Percentiles rank a stretch among this genome's conserved stretches.
phyloP scores from a whole-genome alignment of 2,888 invertebrate species.

The Griposia aprilina region DNA sequence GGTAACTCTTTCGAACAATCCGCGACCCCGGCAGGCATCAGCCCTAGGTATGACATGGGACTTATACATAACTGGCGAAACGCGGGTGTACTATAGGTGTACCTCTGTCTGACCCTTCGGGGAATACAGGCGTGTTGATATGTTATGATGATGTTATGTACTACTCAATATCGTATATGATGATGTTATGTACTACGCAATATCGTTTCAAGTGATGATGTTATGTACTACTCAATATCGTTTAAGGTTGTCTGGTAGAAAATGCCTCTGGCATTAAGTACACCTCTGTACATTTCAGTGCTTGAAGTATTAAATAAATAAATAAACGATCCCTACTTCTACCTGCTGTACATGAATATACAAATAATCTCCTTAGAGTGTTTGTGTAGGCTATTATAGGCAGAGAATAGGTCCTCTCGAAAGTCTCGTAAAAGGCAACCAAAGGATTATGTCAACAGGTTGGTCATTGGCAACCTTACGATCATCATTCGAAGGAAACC shows the following conservation, averaged over 20 bases:
- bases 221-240: not conserved
- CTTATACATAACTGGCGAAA: too few relatives aligned
- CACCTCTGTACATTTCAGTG: not conserved
- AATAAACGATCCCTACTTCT: not conserved
- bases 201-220: too few relatives aligned
- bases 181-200: too few relatives aligned
- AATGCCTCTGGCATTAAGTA: not conserved
- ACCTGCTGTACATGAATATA: not conserved
- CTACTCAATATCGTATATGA: too few relatives aligned
- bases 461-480: conserved; percentile 16
- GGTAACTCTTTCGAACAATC: too few relatives aligned
- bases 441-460: conserved; percentile 42
- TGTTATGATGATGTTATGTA: too few relatives aligned
- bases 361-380: conserved; percentile 2
- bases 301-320: not conserved
- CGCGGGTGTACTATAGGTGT: too few relatives aligned
- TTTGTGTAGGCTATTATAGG: conserved; percentile 26
- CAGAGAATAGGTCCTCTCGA: not conserved
- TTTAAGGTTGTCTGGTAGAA: not conserved
- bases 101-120: too few relatives aligned
- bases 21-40: too few relatives aligned
- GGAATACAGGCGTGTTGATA: too few relatives aligned
- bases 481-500: not conserved
- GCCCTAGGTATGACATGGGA: too few relatives aligned
- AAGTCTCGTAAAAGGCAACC: conserved; percentile 23